Conservation (phyloP, 1,140 invertebrate species). For the Rhagoletis zephyria region DNA sequence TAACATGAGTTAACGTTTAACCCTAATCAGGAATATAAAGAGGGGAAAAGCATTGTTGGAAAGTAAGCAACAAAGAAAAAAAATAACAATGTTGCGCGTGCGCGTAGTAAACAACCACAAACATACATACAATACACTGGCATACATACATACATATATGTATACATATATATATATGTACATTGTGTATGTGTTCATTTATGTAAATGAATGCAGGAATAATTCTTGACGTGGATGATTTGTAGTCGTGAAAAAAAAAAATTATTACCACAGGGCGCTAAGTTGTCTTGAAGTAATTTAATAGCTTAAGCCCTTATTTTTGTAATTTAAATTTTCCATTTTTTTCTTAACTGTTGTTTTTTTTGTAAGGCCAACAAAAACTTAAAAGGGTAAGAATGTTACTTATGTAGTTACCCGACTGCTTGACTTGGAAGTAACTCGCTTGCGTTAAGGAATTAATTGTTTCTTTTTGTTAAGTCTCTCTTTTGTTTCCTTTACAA, state of each 20-base stretch:
- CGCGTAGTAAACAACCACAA: background rate
- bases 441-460: constrained; percentile 34
- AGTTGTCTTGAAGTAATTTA: constrained; percentile 50
- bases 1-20: constrained; percentile 42
- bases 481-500: background rate
- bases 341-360: background rate
- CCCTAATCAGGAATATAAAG: constrained; percentile 26
- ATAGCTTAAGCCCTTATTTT: constrained; percentile 25
- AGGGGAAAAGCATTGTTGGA: background rate
- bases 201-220: background rate
- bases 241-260: constrained; percentile 11
- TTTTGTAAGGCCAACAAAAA: background rate
- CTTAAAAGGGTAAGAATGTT: background rate
- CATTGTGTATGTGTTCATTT: background rate
- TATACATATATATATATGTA: background rate
- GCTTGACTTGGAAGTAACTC: constrained; percentile 31
- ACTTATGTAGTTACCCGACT: background rate
- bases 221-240: constrained; percentile 36
- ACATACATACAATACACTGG: background rate
- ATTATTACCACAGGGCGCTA: constrained; percentile 45
- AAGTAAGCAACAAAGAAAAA: background rate
- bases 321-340: background rate
- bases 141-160: background rate
- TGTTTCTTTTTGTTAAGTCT: background rate
- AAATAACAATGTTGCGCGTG: constrained; percentile 29